Base-by-base conservation (phyloP, 1,140 invertebrate genomes). In the Brachionus manjavacas region DNA sequence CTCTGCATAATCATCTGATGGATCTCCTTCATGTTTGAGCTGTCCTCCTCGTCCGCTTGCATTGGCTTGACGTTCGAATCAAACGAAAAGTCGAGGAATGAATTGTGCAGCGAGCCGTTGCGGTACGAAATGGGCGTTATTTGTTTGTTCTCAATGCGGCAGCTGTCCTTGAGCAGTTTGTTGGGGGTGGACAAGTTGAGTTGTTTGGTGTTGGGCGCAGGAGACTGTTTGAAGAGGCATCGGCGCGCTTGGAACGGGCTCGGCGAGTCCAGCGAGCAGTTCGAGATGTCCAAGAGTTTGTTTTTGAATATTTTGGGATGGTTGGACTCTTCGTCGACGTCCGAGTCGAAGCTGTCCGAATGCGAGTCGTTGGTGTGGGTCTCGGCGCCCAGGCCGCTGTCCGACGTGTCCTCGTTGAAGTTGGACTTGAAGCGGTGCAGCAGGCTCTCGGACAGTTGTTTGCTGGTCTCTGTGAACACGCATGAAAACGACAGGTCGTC, bases 1-100 rank as follows among this genome's bases (percentile, higher is more conserved):
- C 35, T 43, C 41, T 81, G 79, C 79, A 64, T 81, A 6, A 81
- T 81, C 79, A 81, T 81, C 8, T 81, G 11, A 16, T 81, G 79
- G 20, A 60, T 81, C 4, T 81, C 28, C 25, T 64, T 81, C 35
- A 81, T 43, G 35, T 81, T 76, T 9, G 41, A 28, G 20, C 49
- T 76, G 8, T 76, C 72, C 0, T 76, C 72, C 0, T 76, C 31
- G 7, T 41, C 72, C 3, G 11, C 2, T 14, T 49, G 25, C 1
- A 28, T n/a, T 2, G 9, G 14, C 31, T 72, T 72, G 12, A 41
- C 68, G 12, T 35, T 39, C 3, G 31, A 4, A 2, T 72, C 68
- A 11, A 72, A 72, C 28, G 68, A 72, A 72, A 72, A 72, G 8
- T 72, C 68, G 12, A 72, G 35, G 8, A 72, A 72, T 8, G 68